Conservation (phyloP, 2,113 vertebrate species). For the Procavia capensis region DNA sequence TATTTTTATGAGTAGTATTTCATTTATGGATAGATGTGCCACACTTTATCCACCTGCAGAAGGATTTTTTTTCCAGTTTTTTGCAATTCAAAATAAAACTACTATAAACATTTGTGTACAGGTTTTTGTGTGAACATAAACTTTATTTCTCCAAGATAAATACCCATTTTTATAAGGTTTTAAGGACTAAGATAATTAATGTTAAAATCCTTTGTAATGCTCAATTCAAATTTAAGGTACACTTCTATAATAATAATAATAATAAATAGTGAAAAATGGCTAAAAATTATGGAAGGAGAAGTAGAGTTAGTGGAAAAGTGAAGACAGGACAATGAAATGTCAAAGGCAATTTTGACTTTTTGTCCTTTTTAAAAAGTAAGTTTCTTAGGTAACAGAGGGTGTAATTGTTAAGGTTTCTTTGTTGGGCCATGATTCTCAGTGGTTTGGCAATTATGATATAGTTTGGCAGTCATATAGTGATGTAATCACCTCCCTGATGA, state of each 20-base stretch:
- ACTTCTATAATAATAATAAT: background rate
- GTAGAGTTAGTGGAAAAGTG: background rate
- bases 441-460: too few relatives aligned
- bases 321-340: background rate
- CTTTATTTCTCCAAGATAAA: slow-evolving; percentile 25
- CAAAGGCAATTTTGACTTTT: background rate
- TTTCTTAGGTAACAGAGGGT: background rate
- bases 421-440: too few relatives aligned
- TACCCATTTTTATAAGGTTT: background rate
- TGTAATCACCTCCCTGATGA: too few relatives aligned
- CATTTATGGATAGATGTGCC: background rate
- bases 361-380: background rate
- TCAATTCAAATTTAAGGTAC: background rate
- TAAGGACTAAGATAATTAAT: background rate
- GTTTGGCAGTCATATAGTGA: too few relatives aligned
- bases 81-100: slow-evolving; percentile 1
- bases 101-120: background rate
- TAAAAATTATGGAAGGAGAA: background rate
- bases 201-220: slow-evolving; percentile 8
- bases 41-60: background rate
- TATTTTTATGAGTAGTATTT: background rate
- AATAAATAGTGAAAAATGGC: background rate
- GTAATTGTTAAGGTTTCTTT: background rate
- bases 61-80: background rate
- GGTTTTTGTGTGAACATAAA: background rate